These are phyloP conservation scores for Anguilla rostrata DNA, from an alignment of 2,113 vertebrate species.

Conservation along the genomic window DNA sequence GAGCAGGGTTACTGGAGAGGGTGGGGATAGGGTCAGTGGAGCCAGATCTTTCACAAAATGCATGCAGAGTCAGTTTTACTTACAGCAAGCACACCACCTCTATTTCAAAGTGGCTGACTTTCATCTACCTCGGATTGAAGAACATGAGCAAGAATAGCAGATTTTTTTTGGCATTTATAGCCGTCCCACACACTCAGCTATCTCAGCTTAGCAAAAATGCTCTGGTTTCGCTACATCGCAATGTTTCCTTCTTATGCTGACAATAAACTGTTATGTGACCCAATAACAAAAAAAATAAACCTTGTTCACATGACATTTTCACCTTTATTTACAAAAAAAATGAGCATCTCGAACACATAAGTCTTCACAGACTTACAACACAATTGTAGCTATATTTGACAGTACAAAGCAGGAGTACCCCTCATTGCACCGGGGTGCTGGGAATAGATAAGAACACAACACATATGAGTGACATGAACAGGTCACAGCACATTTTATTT, in stretches of 20 bases:
- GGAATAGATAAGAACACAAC: conserved; percentile 7
- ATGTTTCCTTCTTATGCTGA: background rate
- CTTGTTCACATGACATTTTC: conserved; percentile 1
- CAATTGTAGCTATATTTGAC: conserved; percentile 28
- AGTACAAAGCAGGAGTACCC: conserved; percentile 14
- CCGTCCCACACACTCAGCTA: too few species aligned
- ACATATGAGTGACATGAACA: background rate
- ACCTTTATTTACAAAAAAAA: conserved; percentile 38
- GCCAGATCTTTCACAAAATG: background rate
- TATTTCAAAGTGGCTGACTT: background rate
- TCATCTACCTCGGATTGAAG: background rate
- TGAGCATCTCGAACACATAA: conserved; percentile 17
- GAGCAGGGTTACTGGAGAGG: too few species aligned
- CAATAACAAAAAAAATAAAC: background rate
- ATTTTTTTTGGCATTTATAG: background rate
- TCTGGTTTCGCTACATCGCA: too few species aligned
- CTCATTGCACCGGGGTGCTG: background rate
- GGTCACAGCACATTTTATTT: background rate
- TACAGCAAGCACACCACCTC: background rate
- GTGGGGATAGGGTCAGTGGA: background rate
- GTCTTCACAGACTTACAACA: conserved; percentile 30
- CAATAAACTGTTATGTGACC: background rate
- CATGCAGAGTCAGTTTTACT: background rate
- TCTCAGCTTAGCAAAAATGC: too few species aligned
- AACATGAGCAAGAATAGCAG: background rate